Base-by-base conservation (phyloP, 2,888 invertebrate genomes). In the Cacoxenus indagator region DNA sequence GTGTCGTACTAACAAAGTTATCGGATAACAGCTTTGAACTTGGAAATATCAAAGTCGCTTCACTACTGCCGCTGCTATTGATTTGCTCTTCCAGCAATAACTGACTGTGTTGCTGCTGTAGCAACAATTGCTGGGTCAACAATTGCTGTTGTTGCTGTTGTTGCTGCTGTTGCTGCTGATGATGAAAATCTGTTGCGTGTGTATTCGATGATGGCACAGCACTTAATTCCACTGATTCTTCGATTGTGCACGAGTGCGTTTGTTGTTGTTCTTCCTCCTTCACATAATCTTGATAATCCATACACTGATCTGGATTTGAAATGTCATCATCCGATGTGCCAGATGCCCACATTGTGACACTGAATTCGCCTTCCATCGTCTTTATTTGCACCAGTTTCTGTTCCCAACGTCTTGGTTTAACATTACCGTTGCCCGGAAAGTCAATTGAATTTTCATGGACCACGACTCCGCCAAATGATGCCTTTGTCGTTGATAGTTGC, bases 371-470 rank as follows among this genome's bases (percentile, higher is more conserved):
- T 89, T 98, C 98, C 91, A 98, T 93, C 24, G 98, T 98, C 89
- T 97, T 96, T 84, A 98, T 98, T 90, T 97, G 97, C 73, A 98
- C 97, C 89, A 97, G 96, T 88, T 98, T 97, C 89, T 97, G 97
- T 89, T 97, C 97, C 98, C 98, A 98, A 87, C 96, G 94, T 70
- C 96, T 90, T 6, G 92, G 90, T 83, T 91, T 92, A 51, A 89
- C 88, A 78, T 81, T 81, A 55, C 55, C 51, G 8, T 51, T 22
- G 22, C 51, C 51, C 17, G 9, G 51, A 22, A 22, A 51, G 51
- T 4, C 51, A 51, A 51, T 51, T n/a, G n/a, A n/a, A n/a, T n/a
- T n/a, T n/a, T n/a, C n/a, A n/a, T n/a, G n/a, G n/a, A n/a, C n/a
- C 19, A 22, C 51, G 51, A 51, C 22, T 51, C 19, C 62, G 45